A percentile compares a stretch with the other conserved stretches of the same genome.
Conservation (phyloP, 2,113 vertebrate genomes). For the Hydrochoerus hydrochaeris region DNA sequence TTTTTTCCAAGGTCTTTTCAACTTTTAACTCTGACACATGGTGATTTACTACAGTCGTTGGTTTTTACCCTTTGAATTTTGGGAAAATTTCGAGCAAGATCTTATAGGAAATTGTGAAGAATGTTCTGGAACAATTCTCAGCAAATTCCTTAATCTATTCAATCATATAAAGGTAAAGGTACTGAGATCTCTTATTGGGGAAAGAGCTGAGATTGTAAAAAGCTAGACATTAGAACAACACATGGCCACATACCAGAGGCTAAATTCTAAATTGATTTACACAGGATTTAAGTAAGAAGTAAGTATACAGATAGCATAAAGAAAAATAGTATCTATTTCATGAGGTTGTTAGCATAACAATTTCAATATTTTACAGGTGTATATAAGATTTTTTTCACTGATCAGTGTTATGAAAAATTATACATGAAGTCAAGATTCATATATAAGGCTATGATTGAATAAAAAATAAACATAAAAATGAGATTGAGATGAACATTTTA, state of each 20-base stretch:
- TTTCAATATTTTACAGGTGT: conserved; percentile 37
- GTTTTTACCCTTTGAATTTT: conserved; percentile 31
- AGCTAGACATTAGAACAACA: background rate
- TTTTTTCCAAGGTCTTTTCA: background rate
- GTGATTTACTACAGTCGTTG: background rate
- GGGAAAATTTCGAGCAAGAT: background rate
- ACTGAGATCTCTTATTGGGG: background rate
- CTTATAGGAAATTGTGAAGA: background rate
- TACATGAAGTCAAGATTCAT: conserved; percentile 15
- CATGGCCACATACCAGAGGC: background rate
- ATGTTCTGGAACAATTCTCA: background rate
- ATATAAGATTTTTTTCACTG: conserved; percentile 7
- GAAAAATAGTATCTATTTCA: background rate
- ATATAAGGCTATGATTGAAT: conserved; percentile 42
- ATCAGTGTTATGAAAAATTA: conserved; percentile 17
- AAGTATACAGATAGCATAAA: background rate
- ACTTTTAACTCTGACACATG: background rate
- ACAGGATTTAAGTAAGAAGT: conserved; percentile 1
- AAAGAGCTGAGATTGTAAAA: background rate
- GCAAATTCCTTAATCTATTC: background rate
- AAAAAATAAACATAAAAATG: conserved; percentile 34
- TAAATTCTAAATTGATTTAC: background rate
- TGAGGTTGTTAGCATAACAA: background rate
- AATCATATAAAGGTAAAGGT: background rate
- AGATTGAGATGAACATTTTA: conserved; percentile 38